Percentiles rank a stretch among this genome's conserved stretches.
phyloP scores from a whole-genome alignment of 2,888 invertebrate genomes.

The Dolomedes plantarius region DNA sequence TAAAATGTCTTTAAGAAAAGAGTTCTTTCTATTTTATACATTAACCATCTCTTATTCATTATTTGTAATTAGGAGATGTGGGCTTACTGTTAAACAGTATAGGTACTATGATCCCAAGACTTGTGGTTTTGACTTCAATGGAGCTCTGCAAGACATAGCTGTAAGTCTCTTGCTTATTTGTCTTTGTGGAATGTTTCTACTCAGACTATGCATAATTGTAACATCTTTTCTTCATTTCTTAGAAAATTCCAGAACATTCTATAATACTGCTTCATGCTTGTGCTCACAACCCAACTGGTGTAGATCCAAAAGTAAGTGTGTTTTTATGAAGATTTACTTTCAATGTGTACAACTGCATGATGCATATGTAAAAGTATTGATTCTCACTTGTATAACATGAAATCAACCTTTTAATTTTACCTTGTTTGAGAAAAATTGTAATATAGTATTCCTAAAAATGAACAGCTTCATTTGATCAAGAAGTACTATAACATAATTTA shows the following conservation, averaged over 20 bases:
- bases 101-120: conserved; percentile 95
- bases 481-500: too few species aligned
- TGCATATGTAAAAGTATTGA: too few species aligned
- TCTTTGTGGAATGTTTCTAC: not conserved
- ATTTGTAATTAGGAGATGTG: conserved; percentile 81
- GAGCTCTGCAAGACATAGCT: conserved; percentile 89
- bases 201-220: not conserved
- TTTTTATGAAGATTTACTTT: not conserved
- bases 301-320: conserved; percentile 83
- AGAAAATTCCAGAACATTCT: conserved; percentile 94
- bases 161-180: conserved; percentile 74
- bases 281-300: conserved; percentile 98
- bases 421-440: too few species aligned
- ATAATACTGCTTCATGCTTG: conserved; percentile 96
- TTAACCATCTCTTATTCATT: too few species aligned
- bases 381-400: too few species aligned
- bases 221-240: too few species aligned
- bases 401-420: too few species aligned
- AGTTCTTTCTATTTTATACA: too few species aligned
- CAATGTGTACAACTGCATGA: too few species aligned
- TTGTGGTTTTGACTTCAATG: conserved; percentile 93
- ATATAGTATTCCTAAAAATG: too few species aligned
- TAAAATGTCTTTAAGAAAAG: too few species aligned
- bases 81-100: conserved; percentile 90
- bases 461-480: too few species aligned